phyloP scores from a whole-genome alignment of 2,797 vertebrate species.

The Clarias platycephalus region DNA sequence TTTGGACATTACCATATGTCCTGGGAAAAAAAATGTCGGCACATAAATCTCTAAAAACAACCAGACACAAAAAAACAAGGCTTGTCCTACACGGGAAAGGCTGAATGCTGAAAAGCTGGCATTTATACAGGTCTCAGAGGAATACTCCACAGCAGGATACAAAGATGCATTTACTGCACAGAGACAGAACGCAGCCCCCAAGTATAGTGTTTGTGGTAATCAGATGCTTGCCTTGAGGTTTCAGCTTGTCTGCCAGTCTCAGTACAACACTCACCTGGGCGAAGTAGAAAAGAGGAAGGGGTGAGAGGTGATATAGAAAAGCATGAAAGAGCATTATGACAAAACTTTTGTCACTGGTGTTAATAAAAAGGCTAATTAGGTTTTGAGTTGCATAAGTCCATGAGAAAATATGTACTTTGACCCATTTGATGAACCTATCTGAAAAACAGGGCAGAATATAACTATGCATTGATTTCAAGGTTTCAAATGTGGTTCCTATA shows the following conservation, averaged over 20 bases:
- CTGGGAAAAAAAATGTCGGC: constrained; percentile 57
- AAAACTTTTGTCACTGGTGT: neutral
- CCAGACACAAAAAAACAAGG: constrained; percentile 52
- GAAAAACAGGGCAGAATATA: neutral
- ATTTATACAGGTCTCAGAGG: constrained; percentile 56
- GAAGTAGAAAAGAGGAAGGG: neutral
- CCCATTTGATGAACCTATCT: neutral
- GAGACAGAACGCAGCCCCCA: constrained; percentile 30
- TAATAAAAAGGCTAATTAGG: neutral
- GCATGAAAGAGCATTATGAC: neutral
- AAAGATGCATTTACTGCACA: constrained; percentile 58
- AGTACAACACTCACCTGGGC: constrained; percentile 29
- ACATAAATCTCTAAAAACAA: constrained; percentile 62
- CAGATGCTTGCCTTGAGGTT: constrained; percentile 29
- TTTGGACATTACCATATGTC: constrained; percentile 53
- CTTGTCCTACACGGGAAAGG: constrained; percentile 42
- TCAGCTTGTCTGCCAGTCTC: constrained; percentile 33
- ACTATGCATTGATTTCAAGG: neutral
- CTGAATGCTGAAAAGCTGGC: constrained; percentile 60
- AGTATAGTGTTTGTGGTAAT: constrained; percentile 51
- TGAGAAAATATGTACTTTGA: neutral
- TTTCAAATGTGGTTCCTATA: neutral
- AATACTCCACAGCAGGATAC: constrained; percentile 42
- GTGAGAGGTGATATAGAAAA: neutral
- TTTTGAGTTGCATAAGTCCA: neutral